Evolutionary conservation across 1,140 invertebrate genomes (phyloP), one percentile per base, ranked within the genome.

Genomic region (Propsilocerus akamusi): DNA sequence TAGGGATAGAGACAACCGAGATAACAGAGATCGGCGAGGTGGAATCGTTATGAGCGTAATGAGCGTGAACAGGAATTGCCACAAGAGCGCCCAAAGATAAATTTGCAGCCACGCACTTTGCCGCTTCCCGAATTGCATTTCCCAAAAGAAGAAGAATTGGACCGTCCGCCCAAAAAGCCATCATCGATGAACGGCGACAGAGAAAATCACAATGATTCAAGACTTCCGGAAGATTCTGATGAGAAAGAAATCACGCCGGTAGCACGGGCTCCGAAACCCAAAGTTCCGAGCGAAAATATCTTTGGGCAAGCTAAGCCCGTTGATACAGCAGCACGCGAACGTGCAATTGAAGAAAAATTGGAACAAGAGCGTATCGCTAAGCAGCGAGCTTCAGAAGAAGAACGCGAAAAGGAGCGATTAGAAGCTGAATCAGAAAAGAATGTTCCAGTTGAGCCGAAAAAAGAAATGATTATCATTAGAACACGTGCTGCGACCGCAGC

Each of bases 221-320:
- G 34, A 6, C 14, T 41, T 1, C 7, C 47, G 6, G 26, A 22
- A 17, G 51, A 52, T n/a, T n/a, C n/a, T 41, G 34, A 41, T 6
- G 47, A 52, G 5, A 41, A 17, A 41, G 34, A 41, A 5, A 41
- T 4, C n/a, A n/a, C n/a, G n/a, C 51, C 81, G 79, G 74, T 30
- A 85, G 86, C 63, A 86, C 85, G 59, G 10, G 34, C 30, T 6
- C 24, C 46, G 48, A 60, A 65, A 46, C 60, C 70, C 32, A 66
- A 73, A 5, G 70, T 72, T 26, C 63, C 75, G 5, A 66, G 75
- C 2, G 68, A 74, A 23, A 81, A 84, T 50, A 91, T 94, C 55
- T 94, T 94, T 64, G 92, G 92, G 25, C 81, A 75, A 22, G 93
- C 92, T 24, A 91, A 86, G 64, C 93, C 93, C 6, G 93, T 97